Evolutionary conservation across 2,797 vertebrate genomes (phyloP).

Genomic region (Phalanger gymnotis): DNA sequence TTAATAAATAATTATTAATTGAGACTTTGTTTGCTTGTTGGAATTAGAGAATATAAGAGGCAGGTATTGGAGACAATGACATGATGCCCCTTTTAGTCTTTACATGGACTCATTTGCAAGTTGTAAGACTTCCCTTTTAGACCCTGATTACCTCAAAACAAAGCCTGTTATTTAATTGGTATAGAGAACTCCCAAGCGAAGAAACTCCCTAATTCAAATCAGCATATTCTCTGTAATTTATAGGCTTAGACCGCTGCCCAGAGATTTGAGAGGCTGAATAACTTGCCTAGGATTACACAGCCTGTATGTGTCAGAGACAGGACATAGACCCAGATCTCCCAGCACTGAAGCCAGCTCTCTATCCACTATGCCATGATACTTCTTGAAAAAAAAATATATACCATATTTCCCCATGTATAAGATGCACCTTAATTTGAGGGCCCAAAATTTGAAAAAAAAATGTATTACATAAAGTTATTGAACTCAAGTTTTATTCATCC

Average conservation of each 20-base stretch:
- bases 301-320: background rate
- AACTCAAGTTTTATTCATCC: too few relatives aligned
- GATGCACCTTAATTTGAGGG: too few relatives aligned
- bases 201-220: background rate
- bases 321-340: background rate
- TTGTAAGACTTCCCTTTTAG: background rate
- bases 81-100: background rate
- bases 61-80: background rate
- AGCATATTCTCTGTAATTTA: background rate
- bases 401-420: too few relatives aligned
- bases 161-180: background rate
- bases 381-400: background rate
- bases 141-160: background rate
- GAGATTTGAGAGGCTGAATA: background rate
- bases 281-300: background rate
- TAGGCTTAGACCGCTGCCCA: background rate
- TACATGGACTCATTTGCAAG: background rate
- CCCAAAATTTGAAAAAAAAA: too few relatives aligned
- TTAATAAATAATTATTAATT: background rate
- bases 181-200: background rate
- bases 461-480: too few relatives aligned
- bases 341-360: background rate
- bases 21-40: background rate
- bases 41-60: background rate
- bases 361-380: background rate